phyloP scores from a whole-genome alignment of 2,888 invertebrate species.

The Anthrax anthrax region DNA sequence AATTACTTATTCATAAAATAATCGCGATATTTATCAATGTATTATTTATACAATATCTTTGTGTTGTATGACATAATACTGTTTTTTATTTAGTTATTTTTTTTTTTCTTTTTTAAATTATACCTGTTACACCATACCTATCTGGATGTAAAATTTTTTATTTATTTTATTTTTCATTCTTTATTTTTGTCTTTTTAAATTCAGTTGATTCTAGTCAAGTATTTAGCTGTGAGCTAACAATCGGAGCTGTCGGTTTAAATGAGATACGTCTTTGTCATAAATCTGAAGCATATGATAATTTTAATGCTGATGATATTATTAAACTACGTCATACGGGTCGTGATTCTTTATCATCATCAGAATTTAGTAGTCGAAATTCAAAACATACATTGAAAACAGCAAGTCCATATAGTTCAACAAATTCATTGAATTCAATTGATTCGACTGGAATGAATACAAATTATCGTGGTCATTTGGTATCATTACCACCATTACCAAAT shows the following conservation, averaged over 20 bases:
- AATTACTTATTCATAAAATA: no score
- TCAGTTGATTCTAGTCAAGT: slow-evolving; percentile 33
- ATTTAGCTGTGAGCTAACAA: slow-evolving; percentile 31
- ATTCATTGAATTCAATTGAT: slow-evolving; percentile 34
- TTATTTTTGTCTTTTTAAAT: slow-evolving; percentile 4
- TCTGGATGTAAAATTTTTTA: not conserved
- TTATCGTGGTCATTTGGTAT: slow-evolving; percentile 21
- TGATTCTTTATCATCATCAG: slow-evolving; percentile 32
- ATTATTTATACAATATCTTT: no score
- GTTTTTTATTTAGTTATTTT: no score
- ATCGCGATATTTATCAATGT: no score
- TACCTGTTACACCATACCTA: no score
- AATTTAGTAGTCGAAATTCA: slow-evolving; percentile 32
- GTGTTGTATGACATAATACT: no score
- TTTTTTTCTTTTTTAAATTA: no score
- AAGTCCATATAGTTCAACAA: slow-evolving; percentile 34
- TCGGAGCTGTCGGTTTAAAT: slow-evolving; percentile 34
- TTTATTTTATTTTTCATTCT: not conserved
- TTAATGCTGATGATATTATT: slow-evolving; percentile 29
- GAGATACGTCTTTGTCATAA: slow-evolving; percentile 33
- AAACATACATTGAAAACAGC: slow-evolving; percentile 31
- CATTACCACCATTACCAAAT: slow-evolving; percentile 15
- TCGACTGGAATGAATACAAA: slow-evolving; percentile 32
- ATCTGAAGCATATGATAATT: slow-evolving; percentile 29
- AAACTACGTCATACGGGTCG: slow-evolving; percentile 27